Conservation (phyloP, 2,888 invertebrate species). For the Diarsia brunnea region DNA sequence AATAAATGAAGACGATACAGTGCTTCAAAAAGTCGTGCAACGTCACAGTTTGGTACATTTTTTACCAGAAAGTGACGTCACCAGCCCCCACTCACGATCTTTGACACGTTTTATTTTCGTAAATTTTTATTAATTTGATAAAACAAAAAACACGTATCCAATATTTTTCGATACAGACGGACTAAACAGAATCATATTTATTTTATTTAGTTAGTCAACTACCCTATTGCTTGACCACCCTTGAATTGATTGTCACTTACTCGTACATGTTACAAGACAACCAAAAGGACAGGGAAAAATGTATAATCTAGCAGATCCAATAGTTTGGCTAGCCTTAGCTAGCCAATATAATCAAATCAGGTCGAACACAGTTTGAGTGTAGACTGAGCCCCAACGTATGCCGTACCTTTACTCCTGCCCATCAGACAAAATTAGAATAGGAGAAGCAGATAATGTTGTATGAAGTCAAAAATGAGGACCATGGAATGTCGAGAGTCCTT, state of each 20-base stretch:
- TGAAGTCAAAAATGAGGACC: not conserved
- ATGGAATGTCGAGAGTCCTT: not conserved
- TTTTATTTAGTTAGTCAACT: too few species aligned
- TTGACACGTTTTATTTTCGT: too few species aligned
- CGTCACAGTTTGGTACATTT: too few species aligned
- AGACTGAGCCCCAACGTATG: not conserved
- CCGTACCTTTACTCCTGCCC: not conserved
- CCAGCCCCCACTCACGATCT: too few species aligned
- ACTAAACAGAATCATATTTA: too few species aligned
- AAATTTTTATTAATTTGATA: too few species aligned
- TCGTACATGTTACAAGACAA: not conserved
- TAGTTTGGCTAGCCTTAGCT: too few species aligned
- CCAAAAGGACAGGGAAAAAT: not conserved
- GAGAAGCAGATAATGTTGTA: not conserved
- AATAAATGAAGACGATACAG: too few species aligned
- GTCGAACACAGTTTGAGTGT: not conserved
- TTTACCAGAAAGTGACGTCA: too few species aligned
- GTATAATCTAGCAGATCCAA: not conserved
- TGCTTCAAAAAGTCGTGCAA: too few species aligned
- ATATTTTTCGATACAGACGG: too few species aligned
- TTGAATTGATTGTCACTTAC: not conserved
- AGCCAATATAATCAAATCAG: not conserved
- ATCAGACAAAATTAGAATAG: not conserved
- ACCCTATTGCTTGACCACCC: not conserved
- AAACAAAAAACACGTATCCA: too few species aligned